Evolutionary conservation across 2,113 vertebrate species (phyloP), one percentile per base, ranked within the genome.

Genomic region (Scophthalmus maximus): DNA sequence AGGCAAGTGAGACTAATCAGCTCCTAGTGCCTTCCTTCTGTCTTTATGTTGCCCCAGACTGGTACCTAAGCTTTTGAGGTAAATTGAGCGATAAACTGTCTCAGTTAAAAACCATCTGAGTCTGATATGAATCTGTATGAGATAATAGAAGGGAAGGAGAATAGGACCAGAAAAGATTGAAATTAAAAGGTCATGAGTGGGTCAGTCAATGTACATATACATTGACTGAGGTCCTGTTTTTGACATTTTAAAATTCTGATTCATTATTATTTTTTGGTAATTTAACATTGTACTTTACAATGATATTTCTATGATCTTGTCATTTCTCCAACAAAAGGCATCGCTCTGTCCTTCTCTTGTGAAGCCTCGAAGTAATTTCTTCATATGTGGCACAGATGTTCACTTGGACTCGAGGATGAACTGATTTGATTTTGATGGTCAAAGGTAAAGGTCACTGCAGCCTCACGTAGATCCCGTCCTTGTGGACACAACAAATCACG

Each of bases 11-110:
- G 60, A 77, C 68, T 62, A 56, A 74, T 78, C 56, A 68, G 56
- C 34, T 44, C 57, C 27, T 20, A 5, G 62, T 70, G 63, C 77
- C 69, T 76, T 70, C 66, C 63, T 75, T 82, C 71, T 17, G 25
- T 73, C 52, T 80, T 89, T 82, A 85, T 81, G 82, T 85, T 38
- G 61, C 67, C 52, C 29, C 63, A 65, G 75, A 79, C 69, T 47
- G 34, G 75, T 55, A 69, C 76, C 74, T 56, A 75, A 71, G 70
- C 80, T 87, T 86, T 67, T 78, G 44, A 67, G 51, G 66, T 75
- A 66, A 82, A 84, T 84, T 71, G 77, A 79, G 79, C 61, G 73
- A 88, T 87, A 86, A 77, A 88, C 62, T 75, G 76, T 82, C 65
- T 76, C 38, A 59, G 52, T 76, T 70, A 51, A 26, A 79, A 81